Conservation (phyloP, 37 sponge, comb jelly and placozoan genomes). For the Spongilla lacustris region DNA sequence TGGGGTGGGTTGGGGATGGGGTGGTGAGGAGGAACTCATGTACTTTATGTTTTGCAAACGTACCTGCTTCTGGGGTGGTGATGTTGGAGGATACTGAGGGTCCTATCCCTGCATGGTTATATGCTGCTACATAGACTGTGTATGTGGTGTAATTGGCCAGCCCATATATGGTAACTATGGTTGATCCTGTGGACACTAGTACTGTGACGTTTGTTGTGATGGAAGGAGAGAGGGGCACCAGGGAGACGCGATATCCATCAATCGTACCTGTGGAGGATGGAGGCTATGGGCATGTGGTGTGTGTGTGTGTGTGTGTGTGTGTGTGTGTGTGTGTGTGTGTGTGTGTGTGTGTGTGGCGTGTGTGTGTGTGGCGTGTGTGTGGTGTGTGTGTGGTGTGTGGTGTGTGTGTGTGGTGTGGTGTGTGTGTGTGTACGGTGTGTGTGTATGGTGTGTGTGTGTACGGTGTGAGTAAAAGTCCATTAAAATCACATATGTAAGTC, state of each 20-base stretch:
- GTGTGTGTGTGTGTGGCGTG: not conserved
- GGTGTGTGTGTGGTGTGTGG: not conserved
- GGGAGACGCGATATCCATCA: not conserved
- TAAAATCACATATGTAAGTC: not conserved
- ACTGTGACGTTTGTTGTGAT: not conserved
- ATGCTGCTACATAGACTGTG: slow-evolving; percentile 75
- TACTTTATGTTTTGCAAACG: too few relatives aligned
- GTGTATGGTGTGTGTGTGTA: not conserved
- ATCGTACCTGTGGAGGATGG: not conserved
- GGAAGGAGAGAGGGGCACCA: not conserved
- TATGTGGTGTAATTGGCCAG: slow-evolving; percentile 57
- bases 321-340: slow-evolving; percentile 1
- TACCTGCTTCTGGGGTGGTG: slow-evolving; percentile 61
- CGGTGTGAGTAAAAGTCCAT: not conserved
- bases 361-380: not conserved
- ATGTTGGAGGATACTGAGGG: slow-evolving; percentile 31
- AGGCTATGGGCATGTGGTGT: not conserved
- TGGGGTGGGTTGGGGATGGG: too few relatives aligned
- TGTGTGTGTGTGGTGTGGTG: not conserved
- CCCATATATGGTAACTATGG: not conserved
- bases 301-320: not conserved
- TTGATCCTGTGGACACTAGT: not conserved
- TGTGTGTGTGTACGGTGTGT: not conserved
- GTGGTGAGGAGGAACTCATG: too few relatives aligned
- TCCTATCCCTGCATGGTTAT: slow-evolving; percentile 66